Evolutionary conservation across 2,113 vertebrate species (phyloP), one percentile per base, ranked within the genome.

Genomic region (Budorcas taxicolor): DNA sequence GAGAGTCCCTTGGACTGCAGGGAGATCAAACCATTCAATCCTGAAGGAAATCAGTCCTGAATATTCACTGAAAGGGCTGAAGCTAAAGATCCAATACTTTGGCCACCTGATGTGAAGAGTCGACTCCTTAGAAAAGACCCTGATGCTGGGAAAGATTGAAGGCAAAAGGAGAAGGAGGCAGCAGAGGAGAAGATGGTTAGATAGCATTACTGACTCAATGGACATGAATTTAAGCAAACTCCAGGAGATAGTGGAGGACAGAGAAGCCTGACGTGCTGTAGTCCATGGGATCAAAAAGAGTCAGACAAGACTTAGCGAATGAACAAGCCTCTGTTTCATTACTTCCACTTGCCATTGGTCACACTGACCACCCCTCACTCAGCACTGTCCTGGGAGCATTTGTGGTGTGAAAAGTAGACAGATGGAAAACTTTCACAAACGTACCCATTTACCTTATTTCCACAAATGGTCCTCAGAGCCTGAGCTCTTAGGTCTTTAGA

Each of bases 351-450:
- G 53, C 8, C 6, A 3, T 17, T 11, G 17, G 11, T 1, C 15
- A n/a, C 21, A 11, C 45, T 16, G 7, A 3, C 16, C 25, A 8
- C 2, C 0, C 21, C n/a, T n/a, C 43, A 21, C 5, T 7, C 62
- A 19, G 25, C 50, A 12, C n/a, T 3, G 6, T 3, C 53, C 36
- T 13, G 3, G 13, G 64, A 50, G 8, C 6, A 5, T 25, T 5
- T 4, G 9, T 1, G 21, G 6, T 23, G 17, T 60, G 1, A 50
- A 62, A 33, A 4, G 23, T 2, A n/a, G 25, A 36, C 60, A 36
- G 31, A 31, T 0, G 5, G 23, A 23, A 83, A 62, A 4, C 31
- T 40, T 7, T 11, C 76, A 62, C 62, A 47, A 10, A 31, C 29
- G 7, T 27, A 3, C 21, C 27, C 33, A 16, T 5, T 33, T 23